Base-by-base conservation (phyloP, 2,797 vertebrate species). In the Cetoscarus ocellatus region DNA sequence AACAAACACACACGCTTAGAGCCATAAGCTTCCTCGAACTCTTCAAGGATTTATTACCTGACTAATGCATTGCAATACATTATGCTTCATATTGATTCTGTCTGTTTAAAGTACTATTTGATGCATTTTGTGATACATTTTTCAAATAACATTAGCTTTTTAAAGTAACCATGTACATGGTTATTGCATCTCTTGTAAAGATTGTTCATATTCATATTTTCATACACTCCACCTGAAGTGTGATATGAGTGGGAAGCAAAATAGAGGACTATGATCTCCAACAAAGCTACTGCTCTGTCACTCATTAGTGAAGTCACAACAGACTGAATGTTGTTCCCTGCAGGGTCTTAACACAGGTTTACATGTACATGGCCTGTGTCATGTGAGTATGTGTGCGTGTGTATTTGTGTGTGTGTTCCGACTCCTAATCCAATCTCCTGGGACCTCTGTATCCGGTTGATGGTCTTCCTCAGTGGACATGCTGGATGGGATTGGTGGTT, bases 381-480 rank as follows among this genome's bases (percentile, higher is more conserved):
- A 36, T 70, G 49, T 54, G 65, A 55, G 55, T 60, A 58, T 59
- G 71, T 39, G 52, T 56, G 38, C 57, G 38, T 61, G 64, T 34
- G 58, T 19, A 40, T 60, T 48, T 38, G 58, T 34, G 45, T 62
- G 54, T 82, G 80, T 70, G 58, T 76, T 73, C 43, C 53, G 48
- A 6, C 60, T 79, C 42, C 65, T 87, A 84, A 86, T 87, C 77
- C 71, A 19, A 50, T 78, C 85, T 72, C 70, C 64, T 56, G 79
- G 83, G 81, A 79, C 58, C 52, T 61, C 67, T 70, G 67, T 75
- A 82, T 86, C 78, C 72, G 61, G 70, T 62, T 72, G 75, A 82
- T 80, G 71, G 80, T 86, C 83, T 77, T 82, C 63, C 58, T 83
- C 73, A 82, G 74, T 77, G 68, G 82, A 84, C 77, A 83, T 78